These are phyloP conservation scores for Drosophila trapezifrons DNA, from an alignment of 1,140 invertebrate species.

Conservation along the genomic window DNA sequence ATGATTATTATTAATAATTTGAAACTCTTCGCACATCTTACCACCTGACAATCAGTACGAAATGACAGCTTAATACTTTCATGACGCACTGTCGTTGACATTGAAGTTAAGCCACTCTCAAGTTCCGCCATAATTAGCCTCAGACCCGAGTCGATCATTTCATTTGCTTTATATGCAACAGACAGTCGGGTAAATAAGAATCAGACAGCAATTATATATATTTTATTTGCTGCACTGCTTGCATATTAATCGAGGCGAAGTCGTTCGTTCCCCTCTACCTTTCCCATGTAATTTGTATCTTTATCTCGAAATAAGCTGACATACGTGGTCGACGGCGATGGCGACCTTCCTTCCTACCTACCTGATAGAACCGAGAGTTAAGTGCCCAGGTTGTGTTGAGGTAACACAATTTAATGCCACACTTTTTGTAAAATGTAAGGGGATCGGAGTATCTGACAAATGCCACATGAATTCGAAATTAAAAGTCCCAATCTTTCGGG, in stretches of 20 bases:
- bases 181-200: conserved; percentile 44
- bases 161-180: conserved; percentile 50
- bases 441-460: conserved; percentile 35
- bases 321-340: conserved; percentile 39
- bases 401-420: conserved; percentile 33
- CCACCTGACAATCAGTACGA: not conserved
- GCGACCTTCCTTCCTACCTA: conserved; percentile 26
- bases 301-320: conserved; percentile 55
- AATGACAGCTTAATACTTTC: conserved; percentile 14
- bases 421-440: conserved; percentile 28
- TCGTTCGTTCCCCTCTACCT: conserved; percentile 18
- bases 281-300: conserved; percentile 45
- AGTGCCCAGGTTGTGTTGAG: conserved; percentile 13
- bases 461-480: conserved; percentile 40
- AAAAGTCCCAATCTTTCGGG: conserved; percentile 31
- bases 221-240: conserved; percentile 67
- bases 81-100: conserved; percentile 20
- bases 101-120: conserved; percentile 27
- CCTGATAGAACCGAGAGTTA: conserved; percentile 18
- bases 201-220: conserved; percentile 65
- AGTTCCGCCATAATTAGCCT: conserved; percentile 55
- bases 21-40: not conserved
- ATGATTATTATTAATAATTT: not conserved
- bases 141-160: conserved; percentile 45
- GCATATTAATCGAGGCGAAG: conserved; percentile 71